Conservation (phyloP, 2,113 vertebrate species). For the Tylochromis polylepis region DNA sequence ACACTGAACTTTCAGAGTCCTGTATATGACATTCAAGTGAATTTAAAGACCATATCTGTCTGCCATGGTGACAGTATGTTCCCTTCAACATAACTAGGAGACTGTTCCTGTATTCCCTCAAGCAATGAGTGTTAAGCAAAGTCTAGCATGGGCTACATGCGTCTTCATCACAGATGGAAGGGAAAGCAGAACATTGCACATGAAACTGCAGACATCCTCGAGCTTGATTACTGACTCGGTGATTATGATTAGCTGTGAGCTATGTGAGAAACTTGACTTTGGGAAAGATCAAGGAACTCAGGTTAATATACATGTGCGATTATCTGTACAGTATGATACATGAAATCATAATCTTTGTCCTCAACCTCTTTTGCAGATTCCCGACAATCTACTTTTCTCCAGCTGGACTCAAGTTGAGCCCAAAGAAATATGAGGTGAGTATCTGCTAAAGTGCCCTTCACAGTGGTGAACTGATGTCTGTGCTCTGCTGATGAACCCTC, state of each 20-base stretch:
- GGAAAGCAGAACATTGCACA: not conserved
- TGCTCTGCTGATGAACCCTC: not conserved
- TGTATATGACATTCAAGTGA: not conserved
- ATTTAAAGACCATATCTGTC: not conserved
- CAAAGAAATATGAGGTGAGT: constrained; percentile 95
- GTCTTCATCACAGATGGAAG: not conserved
- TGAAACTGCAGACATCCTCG: not conserved
- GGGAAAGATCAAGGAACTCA: not conserved
- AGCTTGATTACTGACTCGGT: not conserved
- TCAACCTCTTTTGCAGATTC: constrained; percentile 75
- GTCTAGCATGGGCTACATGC: not conserved
- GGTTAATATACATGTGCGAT: not conserved
- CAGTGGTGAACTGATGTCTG: not conserved
- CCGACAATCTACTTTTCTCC: constrained; percentile 94
- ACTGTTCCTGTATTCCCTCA: not conserved
- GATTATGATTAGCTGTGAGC: not conserved
- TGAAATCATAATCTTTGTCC: not conserved
- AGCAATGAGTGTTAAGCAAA: not conserved
- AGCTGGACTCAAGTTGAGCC: constrained; percentile 86
- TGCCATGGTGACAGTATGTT: not conserved
- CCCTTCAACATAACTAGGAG: not conserved
- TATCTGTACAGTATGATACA: not conserved
- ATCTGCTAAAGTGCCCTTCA: not conserved
- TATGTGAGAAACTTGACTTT: not conserved
- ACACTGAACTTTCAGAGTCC: not conserved